These are phyloP conservation scores for Linepithema humile DNA, from an alignment of 1,140 invertebrate species.

Conservation along the genomic window DNA sequence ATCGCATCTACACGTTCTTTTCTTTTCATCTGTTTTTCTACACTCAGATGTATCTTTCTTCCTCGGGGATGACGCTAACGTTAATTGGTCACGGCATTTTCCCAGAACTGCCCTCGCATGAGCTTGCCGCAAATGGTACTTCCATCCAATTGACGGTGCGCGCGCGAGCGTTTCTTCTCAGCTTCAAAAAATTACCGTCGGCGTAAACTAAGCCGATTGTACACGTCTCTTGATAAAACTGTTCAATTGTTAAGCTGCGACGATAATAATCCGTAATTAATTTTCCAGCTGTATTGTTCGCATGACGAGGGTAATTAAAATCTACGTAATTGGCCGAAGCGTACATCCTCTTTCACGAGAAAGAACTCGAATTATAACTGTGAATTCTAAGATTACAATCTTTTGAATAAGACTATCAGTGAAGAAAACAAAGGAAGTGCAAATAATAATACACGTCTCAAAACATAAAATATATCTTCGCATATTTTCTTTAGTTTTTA, in stretches of 20 bases:
- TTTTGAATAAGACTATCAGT: not conserved
- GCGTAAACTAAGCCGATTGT: not conserved
- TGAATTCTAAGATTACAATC: not conserved
- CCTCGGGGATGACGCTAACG: not conserved
- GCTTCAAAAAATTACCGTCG: constrained; percentile 5
- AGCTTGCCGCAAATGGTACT: constrained; percentile 22
- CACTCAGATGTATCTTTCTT: not conserved
- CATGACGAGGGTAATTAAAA: not conserved
- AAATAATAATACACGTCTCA: not conserved
- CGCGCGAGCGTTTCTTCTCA: not conserved
- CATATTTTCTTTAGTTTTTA: not conserved
- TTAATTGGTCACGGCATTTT: constrained; percentile 45
- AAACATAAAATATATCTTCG: not conserved
- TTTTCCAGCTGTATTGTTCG: not conserved
- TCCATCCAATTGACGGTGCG: not conserved
- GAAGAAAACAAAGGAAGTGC: not conserved
- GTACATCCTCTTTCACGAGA: not conserved
- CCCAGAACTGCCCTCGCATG: not conserved
- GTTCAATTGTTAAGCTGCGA: not conserved
- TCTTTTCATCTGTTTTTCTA: not conserved
- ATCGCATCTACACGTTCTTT: not conserved
- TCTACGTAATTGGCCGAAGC: not conserved
- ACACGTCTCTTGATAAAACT: not conserved
- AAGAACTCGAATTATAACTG: not conserved
- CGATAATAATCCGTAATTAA: constrained; percentile 19